Evolutionary conservation across 2,113 vertebrate species (phyloP), one percentile per base, ranked within the genome.

Genomic region (Brachypodius melanocephalos): DNA sequence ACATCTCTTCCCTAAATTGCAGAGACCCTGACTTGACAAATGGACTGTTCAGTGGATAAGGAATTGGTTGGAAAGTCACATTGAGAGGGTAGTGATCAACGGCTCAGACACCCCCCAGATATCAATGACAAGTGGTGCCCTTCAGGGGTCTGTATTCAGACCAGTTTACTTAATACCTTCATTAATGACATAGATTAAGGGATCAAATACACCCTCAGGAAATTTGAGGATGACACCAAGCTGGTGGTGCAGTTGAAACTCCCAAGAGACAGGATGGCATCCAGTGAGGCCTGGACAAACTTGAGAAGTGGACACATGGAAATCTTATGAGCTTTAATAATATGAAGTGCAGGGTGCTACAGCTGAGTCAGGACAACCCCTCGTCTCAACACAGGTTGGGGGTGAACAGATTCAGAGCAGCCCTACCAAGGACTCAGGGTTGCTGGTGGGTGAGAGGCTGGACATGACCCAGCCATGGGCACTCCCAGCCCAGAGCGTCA

Each of bases 391-490:
- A 38, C 4, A 74, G 8, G 0, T 17, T 66, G 45, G 19, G 15
- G 42, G 48, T n/a, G 24, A 24, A 19, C 59, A 85, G n/a, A 40
- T 10, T 2, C 6, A 55, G 34, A 65, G 42, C 22, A 74, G 59
- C 18, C 22, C n/a, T 40, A 28, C 18, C 0, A 2, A 15, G 12
- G 28, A 46, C 19, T 48, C 17, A 9, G 4, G 1, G 4, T 1
- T 17, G 18, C 18, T 40, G n/a, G 2, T n/a, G 49, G 22, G 1
- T 22, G n/a, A 22, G n/a, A 55, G 42, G 34, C 42, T 74, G 69
- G n/a, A 63, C 48, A 32, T 12, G 40, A 28, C 40, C 58, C 58
- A 38, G 17, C n/a, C n/a, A 38, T 3, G 3, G 6, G 42, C 59
- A 29, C 42, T 65, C 43, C 0, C 19, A 48, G 42, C 24, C 49